Evolutionary conservation across 2,888 invertebrate genomes (phyloP), one percentile per base, ranked within the genome.

Genomic region (Ectropis crepuscularia): DNA sequence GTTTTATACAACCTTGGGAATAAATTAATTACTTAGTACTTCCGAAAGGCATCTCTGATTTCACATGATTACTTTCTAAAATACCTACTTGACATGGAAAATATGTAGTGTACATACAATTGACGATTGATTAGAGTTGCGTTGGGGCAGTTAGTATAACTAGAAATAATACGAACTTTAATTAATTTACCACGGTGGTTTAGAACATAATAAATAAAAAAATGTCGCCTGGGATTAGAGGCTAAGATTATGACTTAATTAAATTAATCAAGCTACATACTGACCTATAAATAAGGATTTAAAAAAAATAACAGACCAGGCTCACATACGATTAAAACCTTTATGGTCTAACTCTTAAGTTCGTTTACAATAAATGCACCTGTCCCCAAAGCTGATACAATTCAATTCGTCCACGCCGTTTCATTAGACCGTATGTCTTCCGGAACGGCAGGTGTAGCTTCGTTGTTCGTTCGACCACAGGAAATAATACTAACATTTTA

Each of bases 351-450:
- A 53, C 53, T 62, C 53, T 55, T 39, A 45, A 6, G 6, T 6
- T 5, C 9, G n/a, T 55, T 60, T 60, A 48, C 38, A 64, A 43
- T 60, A 38, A 42, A 42, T 36, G 49, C 58, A 63, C 53, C 58
- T 63, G 58, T 28, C 36, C 36, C 50, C 39, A 49, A 50, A 50
- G 11, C 49, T 46, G 10, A 53, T 60, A 53, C 53, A 53, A 53
- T 60, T 57, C 53, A 53, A 53, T 60, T 61, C 46, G 43, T 59
- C 43, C 53, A 45, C 54, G 37, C 58, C 43, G 36, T 61, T 59
- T 55, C 49, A 51, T 55, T 65, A 53, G 28, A 38, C 57, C 49
- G 58, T 46, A 39, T 54, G 61, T 58, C 55, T 61, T 65, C 61
- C 61, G 58, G 41, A 50, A 42, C 51, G 48, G 55, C 65, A 65